Percentiles rank a stretch among this genome's conserved stretches.
Conservation (phyloP, 1,140 invertebrate species). For the Temnothorax longispinosus region DNA sequence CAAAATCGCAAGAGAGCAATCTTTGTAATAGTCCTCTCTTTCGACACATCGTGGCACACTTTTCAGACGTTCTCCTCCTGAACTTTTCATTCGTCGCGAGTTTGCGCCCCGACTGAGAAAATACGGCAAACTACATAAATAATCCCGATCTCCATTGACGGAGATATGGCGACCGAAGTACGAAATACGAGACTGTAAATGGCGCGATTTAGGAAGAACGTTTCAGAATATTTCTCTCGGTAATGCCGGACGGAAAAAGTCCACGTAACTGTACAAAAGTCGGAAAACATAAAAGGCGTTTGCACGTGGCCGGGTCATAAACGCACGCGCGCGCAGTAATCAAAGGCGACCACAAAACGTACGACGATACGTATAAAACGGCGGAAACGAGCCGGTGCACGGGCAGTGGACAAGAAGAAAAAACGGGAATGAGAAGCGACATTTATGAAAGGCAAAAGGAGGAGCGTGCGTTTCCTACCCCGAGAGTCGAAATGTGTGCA, state of each 20-base stretch:
- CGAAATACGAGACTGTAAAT: neutral
- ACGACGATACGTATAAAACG: conserved; percentile 17
- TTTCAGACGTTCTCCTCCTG: neutral
- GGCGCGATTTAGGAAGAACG: neutral
- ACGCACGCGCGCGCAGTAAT: conserved; percentile 22
- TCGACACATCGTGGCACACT: conserved; percentile 23
- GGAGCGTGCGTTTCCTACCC: neutral
- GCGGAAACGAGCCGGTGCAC: neutral
- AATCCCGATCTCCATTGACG: neutral
- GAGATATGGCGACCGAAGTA: neutral
- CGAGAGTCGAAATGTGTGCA: neutral
- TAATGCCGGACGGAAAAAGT: neutral
- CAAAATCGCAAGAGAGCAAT: conserved; percentile 37
- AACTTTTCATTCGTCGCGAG: conserved; percentile 30
- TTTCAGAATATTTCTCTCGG: neutral
- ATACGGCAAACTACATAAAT: conserved; percentile 13
- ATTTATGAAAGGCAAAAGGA: conserved; percentile 29
- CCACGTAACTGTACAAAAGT: neutral
- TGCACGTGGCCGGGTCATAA: conserved; percentile 9
- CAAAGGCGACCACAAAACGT: conserved; percentile 32
- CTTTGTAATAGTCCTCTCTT: conserved; percentile 37
- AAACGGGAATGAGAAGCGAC: neutral
- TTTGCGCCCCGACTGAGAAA: conserved; percentile 14
- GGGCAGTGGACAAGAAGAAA: neutral
- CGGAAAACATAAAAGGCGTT: conserved; percentile 11